Evolutionary conservation across 2,113 vertebrate species (phyloP), one percentile per base, ranked within the genome.

Genomic region (Nibea coibor): DNA sequence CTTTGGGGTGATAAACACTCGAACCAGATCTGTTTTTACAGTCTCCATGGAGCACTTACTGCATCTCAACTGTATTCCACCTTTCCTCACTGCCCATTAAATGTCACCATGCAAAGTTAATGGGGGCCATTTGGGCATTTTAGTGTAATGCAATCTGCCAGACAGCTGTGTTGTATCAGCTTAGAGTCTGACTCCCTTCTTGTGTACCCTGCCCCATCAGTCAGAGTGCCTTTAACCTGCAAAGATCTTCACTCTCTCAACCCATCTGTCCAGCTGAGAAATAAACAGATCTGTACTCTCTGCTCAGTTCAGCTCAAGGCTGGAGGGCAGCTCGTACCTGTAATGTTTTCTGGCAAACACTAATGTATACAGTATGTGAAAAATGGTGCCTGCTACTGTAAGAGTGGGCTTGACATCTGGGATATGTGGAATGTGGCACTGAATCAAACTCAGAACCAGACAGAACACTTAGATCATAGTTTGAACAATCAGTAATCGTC

Each of bases 161-260:
- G 75, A 72, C 92, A 92, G 90, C 89, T 93, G 90, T 69, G 73
- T 73, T 75, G 2, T 8, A n/a, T 92, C 88, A 86, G 4, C 54
- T 68, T 0, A 17, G 31, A 54, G 81, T 72, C 77, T 59, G 42
- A 78, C 87, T 78, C 73, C 65, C 78, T 59, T 65, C 47, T 43
- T 26, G 42, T 39, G 31, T 20, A 14, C 56, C 39, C 62, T 53
- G 11, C 20, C 24, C 57, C 64, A 67, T 58, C 80, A 59, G 81
- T 65, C 76, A 88, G 39, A 63, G 65, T 61, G 83, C 64, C 58
- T 73, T 72, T 57, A 83, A 87, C 39, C 57, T 73, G 62, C 80
- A 58, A 17, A 77, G 45, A 56, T 56, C 76, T 65, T 83, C 35
- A n/a, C 57, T 58, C 45, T 81, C 20, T 75, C 61, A 75, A 53